A percentile compares a stretch with the other conserved stretches of the same genome.
phyloP scores from a whole-genome alignment of 1,140 invertebrate genomes.

The Drosophila navojoa region DNA sequence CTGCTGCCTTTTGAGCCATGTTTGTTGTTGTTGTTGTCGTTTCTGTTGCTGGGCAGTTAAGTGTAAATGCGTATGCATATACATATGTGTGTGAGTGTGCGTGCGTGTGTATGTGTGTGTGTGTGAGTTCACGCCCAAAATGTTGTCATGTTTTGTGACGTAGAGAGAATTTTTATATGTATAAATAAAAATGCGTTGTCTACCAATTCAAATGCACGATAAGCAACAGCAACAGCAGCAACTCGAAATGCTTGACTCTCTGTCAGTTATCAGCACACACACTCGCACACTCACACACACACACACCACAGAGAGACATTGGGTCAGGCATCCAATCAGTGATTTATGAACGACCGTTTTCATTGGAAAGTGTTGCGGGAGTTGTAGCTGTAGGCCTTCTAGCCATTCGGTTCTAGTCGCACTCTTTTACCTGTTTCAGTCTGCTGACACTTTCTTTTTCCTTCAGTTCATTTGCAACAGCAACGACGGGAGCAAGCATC shows the following conservation, averaged over 20 bases:
- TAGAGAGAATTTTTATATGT: conserved; percentile 59
- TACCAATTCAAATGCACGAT: conserved; percentile 78
- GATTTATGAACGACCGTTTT: conserved; percentile 64
- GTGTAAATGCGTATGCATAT: conserved; percentile 6
- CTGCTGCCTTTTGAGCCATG: conserved; percentile 57
- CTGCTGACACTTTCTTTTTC: conserved; percentile 57
- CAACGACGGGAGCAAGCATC: conserved; percentile 10
- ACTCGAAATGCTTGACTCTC: conserved; percentile 56
- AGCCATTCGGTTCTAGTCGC: conserved; percentile 28
- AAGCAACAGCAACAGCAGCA: conserved; percentile 34
- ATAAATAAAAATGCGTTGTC: conserved; percentile 65
- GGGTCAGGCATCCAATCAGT: conserved; percentile 48
- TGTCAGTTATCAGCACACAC: conserved; percentile 65
- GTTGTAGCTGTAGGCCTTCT: conserved; percentile 17
- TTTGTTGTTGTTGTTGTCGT: conserved; percentile 35
- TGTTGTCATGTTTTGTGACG: conserved; percentile 78
- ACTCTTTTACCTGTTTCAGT: conserved; percentile 43
- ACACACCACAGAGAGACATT: conserved; percentile 5
- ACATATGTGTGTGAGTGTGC: conserved; percentile 25
- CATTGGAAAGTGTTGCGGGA: conserved; percentile 54
- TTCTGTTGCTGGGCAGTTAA: conserved; percentile 28
- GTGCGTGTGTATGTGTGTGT: conserved; percentile 27
- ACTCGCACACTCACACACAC: conserved; percentile 7
- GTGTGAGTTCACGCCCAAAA: conserved; percentile 74
- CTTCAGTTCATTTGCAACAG: conserved; percentile 40